Evolutionary conservation across 2,797 vertebrate genomes (phyloP), one percentile per base, ranked within the genome.

Genomic region (Phoeniculus purpureus): DNA sequence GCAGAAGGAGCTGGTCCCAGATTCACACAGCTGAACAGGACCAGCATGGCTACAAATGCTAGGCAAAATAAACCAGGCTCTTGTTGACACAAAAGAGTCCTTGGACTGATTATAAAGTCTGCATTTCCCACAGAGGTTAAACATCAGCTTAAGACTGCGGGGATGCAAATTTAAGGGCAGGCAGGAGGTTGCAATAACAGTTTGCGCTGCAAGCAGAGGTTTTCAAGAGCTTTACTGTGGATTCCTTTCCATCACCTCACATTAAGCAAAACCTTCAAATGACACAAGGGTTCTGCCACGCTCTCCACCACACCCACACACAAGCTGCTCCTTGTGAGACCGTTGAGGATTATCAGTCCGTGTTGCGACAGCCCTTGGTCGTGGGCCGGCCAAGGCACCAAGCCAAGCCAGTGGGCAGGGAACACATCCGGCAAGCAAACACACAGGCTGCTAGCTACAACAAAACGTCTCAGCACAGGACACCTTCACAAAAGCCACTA

Each of bases 51-150:
- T 75, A 18, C 50, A 75, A 90, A 82, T 17, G 43, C 43, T 10
- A 75, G 70, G n/a, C 61, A 88, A 86, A 89, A 89, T 68, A 86
- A 91, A 82, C 51, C 1, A 3, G 29, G 40, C 23, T 82, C 25
- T 80, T 87, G 80, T 91, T 81, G 83, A 95, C 73, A 75, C 23
- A 2, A 74, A 56, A 77, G 79, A 78, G 68, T 78, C 83, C 66
- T 89, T 70, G 70, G 37, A 54, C 66, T 15, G 34, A 78, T 58
- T 14, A 62, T 77, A 51, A 84, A 67, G 26, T 45, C 77, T 32
- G 22, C 45, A 45, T 70, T 92, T 94, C 89, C 67, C 92, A 91
- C 87, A 82, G 48, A 84, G 91, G 84, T 92, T 72, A 77, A 43
- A 29, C 37, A 89, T 70, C 62, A 91, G 16, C 0, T 78, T 74